Percentiles rank a stretch among this genome's conserved stretches.
These are phyloP conservation scores for Parus major DNA, from an alignment of 2,113 vertebrate genomes.

Conservation along the genomic window DNA sequence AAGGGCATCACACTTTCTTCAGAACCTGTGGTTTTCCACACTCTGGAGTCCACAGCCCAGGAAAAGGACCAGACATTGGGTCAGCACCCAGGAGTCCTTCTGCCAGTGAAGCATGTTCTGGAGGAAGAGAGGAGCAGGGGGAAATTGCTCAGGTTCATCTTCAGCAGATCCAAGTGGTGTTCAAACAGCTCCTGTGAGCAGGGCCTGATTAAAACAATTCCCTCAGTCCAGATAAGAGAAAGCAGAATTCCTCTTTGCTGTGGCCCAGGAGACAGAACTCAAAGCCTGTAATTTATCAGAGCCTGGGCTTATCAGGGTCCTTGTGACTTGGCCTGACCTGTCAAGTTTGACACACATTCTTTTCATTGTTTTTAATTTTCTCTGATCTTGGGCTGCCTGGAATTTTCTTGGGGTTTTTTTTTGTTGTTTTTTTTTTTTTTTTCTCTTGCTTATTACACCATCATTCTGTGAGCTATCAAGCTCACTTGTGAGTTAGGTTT, in stretches of 20 bases:
- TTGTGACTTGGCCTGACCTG: not conserved
- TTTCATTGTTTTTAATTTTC: not conserved
- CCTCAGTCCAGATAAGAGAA: not conserved
- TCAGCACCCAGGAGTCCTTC: not conserved
- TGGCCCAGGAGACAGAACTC: not conserved
- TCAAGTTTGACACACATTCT: not conserved
- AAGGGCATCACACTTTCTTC: not conserved
- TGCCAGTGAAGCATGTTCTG: not conserved
- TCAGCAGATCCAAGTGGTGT: not conserved
- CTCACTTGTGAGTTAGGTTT: not conserved
- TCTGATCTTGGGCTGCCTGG: not conserved
- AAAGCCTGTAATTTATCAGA: not conserved
- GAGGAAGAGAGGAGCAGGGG: not conserved
- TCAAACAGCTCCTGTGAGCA: not conserved
- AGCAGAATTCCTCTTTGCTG: not conserved
- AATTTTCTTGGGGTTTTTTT: not conserved
- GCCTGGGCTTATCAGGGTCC: not conserved
- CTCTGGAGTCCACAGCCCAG: not conserved
- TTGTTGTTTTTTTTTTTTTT: not conserved
- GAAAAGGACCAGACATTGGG: not conserved
- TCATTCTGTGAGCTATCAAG: not conserved
- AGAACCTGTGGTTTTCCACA: not conserved
- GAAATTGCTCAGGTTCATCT: not conserved
- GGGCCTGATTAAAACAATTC: not conserved
- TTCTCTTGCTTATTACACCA: not conserved